Conservation (phyloP, 2,797 vertebrate genomes). For the Melanotaenia boesemani region DNA sequence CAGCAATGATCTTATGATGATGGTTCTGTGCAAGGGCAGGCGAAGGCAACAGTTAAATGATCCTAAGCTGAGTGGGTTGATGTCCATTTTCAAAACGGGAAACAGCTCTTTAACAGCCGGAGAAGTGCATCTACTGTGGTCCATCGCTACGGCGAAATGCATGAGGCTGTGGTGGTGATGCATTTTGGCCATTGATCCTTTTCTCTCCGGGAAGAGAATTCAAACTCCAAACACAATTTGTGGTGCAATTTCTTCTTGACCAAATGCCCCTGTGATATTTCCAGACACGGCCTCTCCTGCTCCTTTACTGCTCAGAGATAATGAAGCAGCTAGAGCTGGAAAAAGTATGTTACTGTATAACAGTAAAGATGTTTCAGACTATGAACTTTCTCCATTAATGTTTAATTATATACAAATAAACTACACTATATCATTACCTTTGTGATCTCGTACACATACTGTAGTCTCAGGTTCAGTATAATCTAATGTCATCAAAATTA, state of each 20-base stretch:
- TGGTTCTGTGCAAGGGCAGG: conserved; percentile 34
- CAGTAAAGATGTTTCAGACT: not conserved
- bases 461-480: not conserved
- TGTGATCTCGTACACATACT: not conserved
- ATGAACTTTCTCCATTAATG: not conserved
- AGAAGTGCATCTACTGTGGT: conserved; percentile 15
- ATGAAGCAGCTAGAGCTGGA: not conserved
- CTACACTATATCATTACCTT: not conserved
- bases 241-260: not conserved
- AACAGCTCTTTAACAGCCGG: conserved; percentile 8
- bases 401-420: not conserved
- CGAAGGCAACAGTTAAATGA: conserved; percentile 51
- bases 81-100: conserved; percentile 5
- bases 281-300: not conserved
- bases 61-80: conserved; percentile 51
- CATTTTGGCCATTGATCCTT: conserved; percentile 8
- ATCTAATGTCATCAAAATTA: not conserved
- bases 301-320: not conserved
- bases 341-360: not conserved
- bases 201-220: not conserved
- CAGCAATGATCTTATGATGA: conserved; percentile 14
- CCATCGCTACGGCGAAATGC: conserved; percentile 14
- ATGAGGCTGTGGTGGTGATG: not conserved
- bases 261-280: not conserved
- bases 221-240: not conserved